Conservation (phyloP, 2,797 vertebrate species). For the Iguana delicatissima region DNA sequence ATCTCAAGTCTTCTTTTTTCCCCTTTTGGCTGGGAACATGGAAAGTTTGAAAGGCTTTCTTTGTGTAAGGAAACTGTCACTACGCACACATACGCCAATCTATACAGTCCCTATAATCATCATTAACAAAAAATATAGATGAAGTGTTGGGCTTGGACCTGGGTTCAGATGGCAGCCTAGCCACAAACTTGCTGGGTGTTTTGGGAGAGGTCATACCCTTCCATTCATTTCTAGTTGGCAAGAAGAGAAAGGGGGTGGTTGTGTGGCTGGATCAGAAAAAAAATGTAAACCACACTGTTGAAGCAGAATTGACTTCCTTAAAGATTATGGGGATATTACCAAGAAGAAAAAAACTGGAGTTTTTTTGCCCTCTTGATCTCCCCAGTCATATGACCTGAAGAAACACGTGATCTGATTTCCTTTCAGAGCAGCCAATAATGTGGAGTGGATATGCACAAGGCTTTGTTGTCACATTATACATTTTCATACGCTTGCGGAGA, state of each 20-base stretch:
- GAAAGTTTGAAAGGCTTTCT: slow-evolving; percentile 23
- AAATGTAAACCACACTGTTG: background rate
- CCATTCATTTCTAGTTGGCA: background rate
- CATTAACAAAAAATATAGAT: background rate
- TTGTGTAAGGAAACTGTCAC: background rate
- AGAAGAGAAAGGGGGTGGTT: background rate
- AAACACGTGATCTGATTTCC: background rate
- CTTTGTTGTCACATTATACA: background rate
- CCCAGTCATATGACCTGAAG: background rate
- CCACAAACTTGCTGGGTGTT: background rate
- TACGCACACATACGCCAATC: background rate
- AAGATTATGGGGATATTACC: background rate
- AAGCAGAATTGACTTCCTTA: background rate
- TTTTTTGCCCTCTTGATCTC: background rate
- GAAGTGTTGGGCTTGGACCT: background rate
- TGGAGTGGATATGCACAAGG: background rate
- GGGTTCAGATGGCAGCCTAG: background rate
- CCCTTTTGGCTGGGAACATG: background rate
- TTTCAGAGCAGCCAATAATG: background rate
- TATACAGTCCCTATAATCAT: background rate
- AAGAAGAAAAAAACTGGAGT: too few relatives aligned
- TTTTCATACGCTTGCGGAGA: background rate
- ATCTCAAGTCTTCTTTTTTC: background rate
- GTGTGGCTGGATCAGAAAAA: background rate
- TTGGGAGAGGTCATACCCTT: background rate